Evolutionary conservation across 2,888 invertebrate species (phyloP).

Genomic region (Opisthograptis luteolata): DNA sequence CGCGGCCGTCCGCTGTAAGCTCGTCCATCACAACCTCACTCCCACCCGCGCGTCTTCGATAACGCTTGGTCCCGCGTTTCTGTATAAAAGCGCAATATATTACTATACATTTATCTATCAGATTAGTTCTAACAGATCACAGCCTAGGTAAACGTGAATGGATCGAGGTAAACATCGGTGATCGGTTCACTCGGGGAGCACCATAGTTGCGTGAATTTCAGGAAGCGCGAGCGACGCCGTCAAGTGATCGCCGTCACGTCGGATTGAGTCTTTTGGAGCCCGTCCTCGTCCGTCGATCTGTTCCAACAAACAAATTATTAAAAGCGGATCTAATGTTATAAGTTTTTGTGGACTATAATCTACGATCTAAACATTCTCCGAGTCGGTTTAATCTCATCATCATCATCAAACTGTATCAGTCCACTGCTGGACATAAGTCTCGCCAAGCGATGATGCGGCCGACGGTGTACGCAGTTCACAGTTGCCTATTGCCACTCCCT

Average conservation of each 20-base stretch:
- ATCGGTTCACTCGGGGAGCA: conserved; percentile 33
- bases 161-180: conserved; percentile 50
- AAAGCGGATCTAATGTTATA: no score
- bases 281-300: conserved; percentile 77
- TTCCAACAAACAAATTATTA: not conserved
- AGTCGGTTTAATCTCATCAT: no score
- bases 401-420: no score
- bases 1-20: conserved; percentile 8
- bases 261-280: conserved; percentile 60
- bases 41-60: conserved; percentile 12
- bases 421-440: no score
- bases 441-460: no score
- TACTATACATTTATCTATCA: conserved; percentile 43
- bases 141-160: conserved; percentile 71
- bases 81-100: conserved; percentile 41
- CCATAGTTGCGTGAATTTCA: conserved; percentile 27
- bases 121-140: conserved; percentile 77
- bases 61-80: conserved; percentile 62
- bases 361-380: no score
- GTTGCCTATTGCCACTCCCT: no score
- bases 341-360: no score
- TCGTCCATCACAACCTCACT: conserved; percentile 28
- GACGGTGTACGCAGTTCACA: no score
- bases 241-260: conserved; percentile 76
- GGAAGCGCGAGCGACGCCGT: conserved; percentile 44